These are phyloP conservation scores for Dinoponera quadriceps DNA, from an alignment of 1,140 invertebrate species.

Conservation along the genomic window DNA sequence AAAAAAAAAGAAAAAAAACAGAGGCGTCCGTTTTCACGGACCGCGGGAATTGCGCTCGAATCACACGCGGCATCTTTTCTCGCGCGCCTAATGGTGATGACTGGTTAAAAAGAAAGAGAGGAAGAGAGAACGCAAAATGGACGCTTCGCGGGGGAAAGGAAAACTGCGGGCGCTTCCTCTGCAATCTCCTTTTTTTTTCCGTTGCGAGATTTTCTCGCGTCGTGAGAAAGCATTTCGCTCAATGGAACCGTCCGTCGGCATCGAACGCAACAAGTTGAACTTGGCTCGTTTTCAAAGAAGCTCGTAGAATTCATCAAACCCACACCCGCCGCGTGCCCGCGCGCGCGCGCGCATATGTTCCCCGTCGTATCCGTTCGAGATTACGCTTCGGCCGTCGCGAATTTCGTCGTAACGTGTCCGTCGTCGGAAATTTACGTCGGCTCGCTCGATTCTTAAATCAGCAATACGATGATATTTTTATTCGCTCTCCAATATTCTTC, in stretches of 20 bases:
- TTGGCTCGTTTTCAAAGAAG: slow-evolving; percentile 77
- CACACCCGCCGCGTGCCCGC: not conserved
- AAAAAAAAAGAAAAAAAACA: too few species aligned
- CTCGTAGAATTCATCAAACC: slow-evolving; percentile 72
- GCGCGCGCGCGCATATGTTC: slow-evolving; percentile 20
- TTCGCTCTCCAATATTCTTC: too few species aligned
- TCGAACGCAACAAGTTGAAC: slow-evolving; percentile 79
- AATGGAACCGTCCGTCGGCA: slow-evolving; percentile 58
- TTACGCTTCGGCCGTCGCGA: slow-evolving; percentile 8
- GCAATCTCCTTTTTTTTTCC: slow-evolving; percentile 1
- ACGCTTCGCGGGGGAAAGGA: slow-evolving; percentile 15
- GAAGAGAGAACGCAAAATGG: not conserved
- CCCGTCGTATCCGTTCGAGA: slow-evolving; percentile 40
- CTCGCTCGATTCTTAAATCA: too few species aligned
- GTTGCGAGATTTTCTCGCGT: not conserved
- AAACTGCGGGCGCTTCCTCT: not conserved
- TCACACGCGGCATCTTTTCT: not conserved
- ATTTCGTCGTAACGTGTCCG: not conserved
- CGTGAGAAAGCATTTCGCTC: slow-evolving; percentile 53
- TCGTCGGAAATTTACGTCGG: too few species aligned
- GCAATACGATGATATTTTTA: too few species aligned
- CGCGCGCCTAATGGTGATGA: not conserved
- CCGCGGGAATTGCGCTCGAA: not conserved
- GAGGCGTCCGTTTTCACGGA: too few species aligned
- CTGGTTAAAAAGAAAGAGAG: not conserved